These are phyloP conservation scores for Merodon equestris DNA, from an alignment of 2,888 invertebrate genomes.

Conservation along the genomic window DNA sequence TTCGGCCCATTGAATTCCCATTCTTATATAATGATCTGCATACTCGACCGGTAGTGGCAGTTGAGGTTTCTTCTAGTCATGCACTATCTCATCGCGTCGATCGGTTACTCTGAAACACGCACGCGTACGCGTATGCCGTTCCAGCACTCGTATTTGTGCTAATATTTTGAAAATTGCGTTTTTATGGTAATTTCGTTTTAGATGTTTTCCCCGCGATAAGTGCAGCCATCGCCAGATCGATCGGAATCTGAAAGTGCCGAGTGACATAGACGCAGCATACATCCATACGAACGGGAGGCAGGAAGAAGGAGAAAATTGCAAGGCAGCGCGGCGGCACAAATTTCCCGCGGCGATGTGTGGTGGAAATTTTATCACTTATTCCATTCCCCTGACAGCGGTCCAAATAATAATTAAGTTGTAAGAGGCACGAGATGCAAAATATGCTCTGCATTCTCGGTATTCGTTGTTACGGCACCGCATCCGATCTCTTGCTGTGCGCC, in stretches of 20 bases:
- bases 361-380: slow-evolving; percentile 65
- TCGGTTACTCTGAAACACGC: slow-evolving; percentile 53
- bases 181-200: slow-evolving; percentile 76
- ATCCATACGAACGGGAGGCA: background rate
- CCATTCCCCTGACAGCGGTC: slow-evolving; percentile 60
- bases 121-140: slow-evolving; percentile 62
- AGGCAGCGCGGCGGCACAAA: slow-evolving; percentile 29
- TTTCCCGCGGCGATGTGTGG: slow-evolving; percentile 57
- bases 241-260: slow-evolving; percentile 42
- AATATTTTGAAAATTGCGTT: slow-evolving; percentile 77
- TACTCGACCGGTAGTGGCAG: slow-evolving; percentile 37
- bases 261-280: background rate
- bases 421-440: slow-evolving; percentile 68
- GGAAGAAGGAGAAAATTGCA: slow-evolving; percentile 10
- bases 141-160: slow-evolving; percentile 51
- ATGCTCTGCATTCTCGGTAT: slow-evolving; percentile 37
- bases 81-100: slow-evolving; percentile 53
- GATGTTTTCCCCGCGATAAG: slow-evolving; percentile 60
- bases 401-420: slow-evolving; percentile 69
- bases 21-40: slow-evolving; percentile 44
- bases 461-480: background rate
- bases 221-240: slow-evolving; percentile 52
- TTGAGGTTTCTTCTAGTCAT: slow-evolving; percentile 46
- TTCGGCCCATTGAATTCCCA: slow-evolving; percentile 8
- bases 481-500: slow-evolving; percentile 55